Evolutionary conservation across 2,888 invertebrate genomes (phyloP).

Genomic region (Drosophila emarginata): DNA sequence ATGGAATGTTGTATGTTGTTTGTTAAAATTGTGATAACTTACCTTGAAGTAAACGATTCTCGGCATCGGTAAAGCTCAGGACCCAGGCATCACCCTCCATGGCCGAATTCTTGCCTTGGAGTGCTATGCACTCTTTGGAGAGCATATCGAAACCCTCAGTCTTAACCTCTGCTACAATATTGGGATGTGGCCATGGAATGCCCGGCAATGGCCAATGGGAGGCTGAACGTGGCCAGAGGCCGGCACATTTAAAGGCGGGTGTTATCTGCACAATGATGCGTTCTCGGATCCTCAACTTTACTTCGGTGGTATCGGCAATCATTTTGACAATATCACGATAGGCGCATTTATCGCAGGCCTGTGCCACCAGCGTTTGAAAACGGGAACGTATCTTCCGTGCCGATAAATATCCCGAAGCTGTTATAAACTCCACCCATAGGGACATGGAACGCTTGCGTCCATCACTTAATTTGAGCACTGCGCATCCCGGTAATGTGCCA

Average conservation of each 20-base stretch:
- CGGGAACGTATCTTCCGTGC: constrained; percentile 97
- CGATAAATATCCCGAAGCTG: constrained; percentile 96
- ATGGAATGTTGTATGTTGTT: not conserved
- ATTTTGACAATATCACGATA: constrained; percentile 97
- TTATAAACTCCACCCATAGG: constrained; percentile 98
- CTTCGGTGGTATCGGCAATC: constrained; percentile 97
- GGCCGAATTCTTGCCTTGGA: constrained; percentile 93
- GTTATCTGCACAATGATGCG: constrained; percentile 97
- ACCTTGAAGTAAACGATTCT: constrained; percentile 93
- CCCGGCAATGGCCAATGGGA: constrained; percentile 97
- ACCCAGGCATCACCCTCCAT: constrained; percentile 99
- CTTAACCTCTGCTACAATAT: constrained; percentile 95
- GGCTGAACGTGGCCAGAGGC: constrained; percentile 96
- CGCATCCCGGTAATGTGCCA: constrained; percentile 95
- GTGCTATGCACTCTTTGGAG: constrained; percentile 93
- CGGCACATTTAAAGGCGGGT: constrained; percentile 96
- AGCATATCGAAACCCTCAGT: constrained; percentile 97
- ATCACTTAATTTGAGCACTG: constrained; percentile 96
- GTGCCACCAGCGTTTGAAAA: constrained; percentile 94
- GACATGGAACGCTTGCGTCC: constrained; percentile 98
- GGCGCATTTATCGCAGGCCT: constrained; percentile 96
- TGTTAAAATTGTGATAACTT: constrained; percentile 9
- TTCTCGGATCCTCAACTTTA: constrained; percentile 94
- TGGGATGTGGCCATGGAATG: constrained; percentile 96
- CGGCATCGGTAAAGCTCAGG: constrained; percentile 94